Conservation (phyloP, 2,888 invertebrate species). For the Isoperla grammatica region DNA sequence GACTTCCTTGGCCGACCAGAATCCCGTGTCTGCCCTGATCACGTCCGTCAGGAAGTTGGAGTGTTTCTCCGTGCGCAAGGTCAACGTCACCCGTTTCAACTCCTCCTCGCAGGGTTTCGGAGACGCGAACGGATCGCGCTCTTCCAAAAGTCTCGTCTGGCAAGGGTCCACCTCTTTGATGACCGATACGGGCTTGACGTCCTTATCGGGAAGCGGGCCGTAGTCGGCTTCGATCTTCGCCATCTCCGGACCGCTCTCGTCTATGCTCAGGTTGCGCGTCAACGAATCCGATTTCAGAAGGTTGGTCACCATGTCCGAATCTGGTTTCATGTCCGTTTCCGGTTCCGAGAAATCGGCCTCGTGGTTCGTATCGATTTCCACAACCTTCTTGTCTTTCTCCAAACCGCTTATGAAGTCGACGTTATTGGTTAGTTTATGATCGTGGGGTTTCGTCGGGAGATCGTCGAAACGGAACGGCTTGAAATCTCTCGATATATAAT, state of each 20-base stretch:
- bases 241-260: conserved; percentile 16
- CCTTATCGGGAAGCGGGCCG: conserved; percentile 32
- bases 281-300: conserved; percentile 28
- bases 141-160: background rate
- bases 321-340: conserved; percentile 34
- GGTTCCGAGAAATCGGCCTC: conserved; percentile 33
- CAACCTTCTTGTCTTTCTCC: background rate
- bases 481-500: conserved; percentile 1
- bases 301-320: conserved; percentile 31
- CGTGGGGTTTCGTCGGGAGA: background rate
- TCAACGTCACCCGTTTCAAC: background rate
- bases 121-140: conserved; percentile 20
- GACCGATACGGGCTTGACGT: conserved; percentile 37
- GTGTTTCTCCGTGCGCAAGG: conserved; percentile 1
- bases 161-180: conserved; percentile 39
- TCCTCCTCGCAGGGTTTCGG: background rate
- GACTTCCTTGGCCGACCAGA: conserved; percentile 72
- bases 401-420: conserved; percentile 2
- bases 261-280: conserved; percentile 24
- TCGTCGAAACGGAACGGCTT: conserved; percentile 4
- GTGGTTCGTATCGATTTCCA: background rate
- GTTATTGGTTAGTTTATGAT: conserved; percentile 8
- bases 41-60: conserved; percentile 6
- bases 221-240: conserved; percentile 28
- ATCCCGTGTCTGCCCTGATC: conserved; percentile 53